Percentiles rank a stretch among this genome's conserved stretches.
phyloP scores from a whole-genome alignment of 1,140 invertebrate species.

The Chelonus insularis region DNA sequence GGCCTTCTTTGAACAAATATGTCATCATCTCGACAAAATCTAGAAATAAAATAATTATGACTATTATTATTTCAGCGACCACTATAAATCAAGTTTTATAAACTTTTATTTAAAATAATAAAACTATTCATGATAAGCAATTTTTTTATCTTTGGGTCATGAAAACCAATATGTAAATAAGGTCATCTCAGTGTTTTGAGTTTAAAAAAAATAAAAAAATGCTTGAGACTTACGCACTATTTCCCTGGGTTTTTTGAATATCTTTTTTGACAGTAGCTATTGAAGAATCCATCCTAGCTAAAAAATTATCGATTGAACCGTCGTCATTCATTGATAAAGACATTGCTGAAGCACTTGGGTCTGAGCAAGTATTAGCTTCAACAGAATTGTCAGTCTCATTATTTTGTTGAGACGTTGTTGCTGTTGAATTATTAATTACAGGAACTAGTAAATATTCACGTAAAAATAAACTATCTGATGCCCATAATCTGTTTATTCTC shows the following conservation, averaged over 20 bases:
- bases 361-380: slow-evolving; percentile 11
- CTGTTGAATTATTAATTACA: slow-evolving; percentile 64
- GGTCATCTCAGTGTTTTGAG: too few species aligned
- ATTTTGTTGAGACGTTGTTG: slow-evolving; percentile 38
- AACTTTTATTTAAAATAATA: too few species aligned
- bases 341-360: slow-evolving; percentile 39
- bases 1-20: slow-evolving; percentile 61
- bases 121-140: too few species aligned
- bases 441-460: slow-evolving; percentile 81
- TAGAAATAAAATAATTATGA: too few species aligned
- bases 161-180: too few species aligned
- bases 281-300: slow-evolving; percentile 83
- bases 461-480: slow-evolving; percentile 86
- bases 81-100: too few species aligned
- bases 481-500: slow-evolving; percentile 83
- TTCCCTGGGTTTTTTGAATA: slow-evolving; percentile 77
- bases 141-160: too few species aligned
- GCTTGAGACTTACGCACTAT: slow-evolving; percentile 73
- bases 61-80: too few species aligned
- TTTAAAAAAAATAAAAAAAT: slow-evolving; percentile 24
- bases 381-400: slow-evolving; percentile 13
- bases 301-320: slow-evolving; percentile 77
- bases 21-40: slow-evolving; percentile 63
- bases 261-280: slow-evolving; percentile 83
- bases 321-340: slow-evolving; percentile 63